Percentiles rank a stretch among this genome's conserved stretches.
phyloP scores from a whole-genome alignment of 2,797 vertebrate genomes.

The Epinephelus awoara region DNA sequence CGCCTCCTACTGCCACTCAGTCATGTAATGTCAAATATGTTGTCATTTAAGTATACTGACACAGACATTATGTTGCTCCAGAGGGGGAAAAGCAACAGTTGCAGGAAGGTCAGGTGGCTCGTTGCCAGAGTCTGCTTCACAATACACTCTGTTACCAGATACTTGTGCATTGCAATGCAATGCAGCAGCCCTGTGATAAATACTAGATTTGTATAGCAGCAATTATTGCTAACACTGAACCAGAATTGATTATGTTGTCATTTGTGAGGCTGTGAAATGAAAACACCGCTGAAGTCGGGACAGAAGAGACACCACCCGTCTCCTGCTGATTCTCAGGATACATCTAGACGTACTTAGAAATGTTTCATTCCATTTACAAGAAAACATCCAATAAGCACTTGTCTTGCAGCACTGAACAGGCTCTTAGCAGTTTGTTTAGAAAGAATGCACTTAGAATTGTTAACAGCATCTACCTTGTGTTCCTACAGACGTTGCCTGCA shows the following conservation, averaged over 20 bases:
- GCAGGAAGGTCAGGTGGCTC: neutral
- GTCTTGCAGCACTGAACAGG: neutral
- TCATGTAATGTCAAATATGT: neutral
- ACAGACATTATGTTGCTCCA: neutral
- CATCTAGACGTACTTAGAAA: neutral
- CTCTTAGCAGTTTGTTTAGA: conserved; percentile 2
- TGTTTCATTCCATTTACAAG: neutral
- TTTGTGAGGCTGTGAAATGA: conserved; percentile 7
- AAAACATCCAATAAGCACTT: neutral
- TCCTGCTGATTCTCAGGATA: neutral
- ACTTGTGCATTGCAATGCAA: neutral
- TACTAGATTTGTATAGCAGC: neutral
- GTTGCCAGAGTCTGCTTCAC: neutral
- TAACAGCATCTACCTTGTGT: neutral
- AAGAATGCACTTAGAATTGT: neutral
- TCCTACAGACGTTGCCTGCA: neutral
- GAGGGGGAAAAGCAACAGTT: neutral
- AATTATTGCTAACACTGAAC: neutral
- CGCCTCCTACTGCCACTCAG: neutral
- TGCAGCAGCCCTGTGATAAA: neutral
- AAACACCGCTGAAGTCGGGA: neutral
- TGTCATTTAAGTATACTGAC: neutral
- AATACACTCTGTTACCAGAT: neutral
- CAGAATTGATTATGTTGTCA: neutral
- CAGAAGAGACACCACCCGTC: neutral